phyloP scores from a whole-genome alignment of 2,113 vertebrate species.

The Falco punctatus region DNA sequence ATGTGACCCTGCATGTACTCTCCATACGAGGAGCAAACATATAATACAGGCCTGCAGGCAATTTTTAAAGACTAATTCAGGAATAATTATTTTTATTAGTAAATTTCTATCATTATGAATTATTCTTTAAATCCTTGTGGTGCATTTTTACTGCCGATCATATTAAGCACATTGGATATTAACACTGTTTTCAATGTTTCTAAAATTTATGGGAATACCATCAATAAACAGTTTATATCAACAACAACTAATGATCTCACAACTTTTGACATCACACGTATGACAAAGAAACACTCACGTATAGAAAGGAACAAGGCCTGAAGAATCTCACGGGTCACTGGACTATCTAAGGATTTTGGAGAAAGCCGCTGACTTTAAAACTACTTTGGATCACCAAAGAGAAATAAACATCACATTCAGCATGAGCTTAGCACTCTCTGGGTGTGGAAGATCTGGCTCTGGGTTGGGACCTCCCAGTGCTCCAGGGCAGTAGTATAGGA shows the following conservation, averaged over 20 bases:
- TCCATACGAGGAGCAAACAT: accelerated
- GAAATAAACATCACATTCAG: not conserved
- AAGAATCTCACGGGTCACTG: not conserved
- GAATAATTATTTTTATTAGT: slow-evolving; percentile 57
- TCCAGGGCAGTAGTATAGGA: not conserved
- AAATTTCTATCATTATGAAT: not conserved
- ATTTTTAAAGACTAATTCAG: not conserved
- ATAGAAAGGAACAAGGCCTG: not conserved
- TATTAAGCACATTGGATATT: not conserved
- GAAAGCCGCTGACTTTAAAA: not conserved
- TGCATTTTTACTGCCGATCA: not conserved
- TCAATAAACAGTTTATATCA: not conserved
- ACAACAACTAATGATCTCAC: not conserved
- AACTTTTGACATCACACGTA: not conserved
- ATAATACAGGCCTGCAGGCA: not conserved
- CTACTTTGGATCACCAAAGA: not conserved
- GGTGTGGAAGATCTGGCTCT: not conserved
- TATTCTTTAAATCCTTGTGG: not conserved
- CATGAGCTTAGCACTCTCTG: not conserved
- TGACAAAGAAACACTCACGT: not conserved
- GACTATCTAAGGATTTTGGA: not conserved
- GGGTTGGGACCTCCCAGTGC: not conserved
- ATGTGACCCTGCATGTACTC: too few species aligned
- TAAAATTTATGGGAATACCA: not conserved
- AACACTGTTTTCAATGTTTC: not conserved